Evolutionary conservation across 2,888 invertebrate species (phyloP).

Genomic region (Oligia strigilis): DNA sequence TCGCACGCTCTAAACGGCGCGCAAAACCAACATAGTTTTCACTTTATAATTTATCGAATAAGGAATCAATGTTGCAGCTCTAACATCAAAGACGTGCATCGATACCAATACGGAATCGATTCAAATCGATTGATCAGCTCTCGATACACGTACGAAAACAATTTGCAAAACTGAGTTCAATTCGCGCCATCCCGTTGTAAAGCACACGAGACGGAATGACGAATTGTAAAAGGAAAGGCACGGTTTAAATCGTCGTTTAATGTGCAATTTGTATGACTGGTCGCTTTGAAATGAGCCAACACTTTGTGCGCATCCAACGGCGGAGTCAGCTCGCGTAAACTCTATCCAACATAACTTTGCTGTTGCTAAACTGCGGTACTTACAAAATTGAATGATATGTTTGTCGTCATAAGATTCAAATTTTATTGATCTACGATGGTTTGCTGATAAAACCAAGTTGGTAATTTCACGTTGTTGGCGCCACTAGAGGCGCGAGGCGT

Average conservation of each 20-base stretch:
- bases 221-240: slow-evolving; percentile 87
- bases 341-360: slow-evolving; percentile 64
- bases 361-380: slow-evolving; percentile 14
- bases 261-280: slow-evolving; percentile 85
- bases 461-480: slow-evolving; percentile 79
- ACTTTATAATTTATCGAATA: slow-evolving; percentile 62
- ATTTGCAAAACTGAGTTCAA: slow-evolving; percentile 83
- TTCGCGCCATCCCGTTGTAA: slow-evolving; percentile 85
- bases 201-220: slow-evolving; percentile 83
- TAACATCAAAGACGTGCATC: slow-evolving; percentile 56
- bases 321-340: slow-evolving; percentile 81
- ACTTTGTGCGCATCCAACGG: slow-evolving; percentile 76
- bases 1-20: slow-evolving; percentile 41
- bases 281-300: slow-evolving; percentile 82
- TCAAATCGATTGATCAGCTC: slow-evolving; percentile 69
- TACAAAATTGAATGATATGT: slow-evolving; percentile 50
- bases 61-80: slow-evolving; percentile 51
- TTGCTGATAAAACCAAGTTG: slow-evolving; percentile 63
- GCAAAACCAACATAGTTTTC: slow-evolving; percentile 53
- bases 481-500: slow-evolving; percentile 77
- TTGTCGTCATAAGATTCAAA: slow-evolving; percentile 43
- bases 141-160: slow-evolving; percentile 79
- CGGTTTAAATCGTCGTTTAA: slow-evolving; percentile 80
- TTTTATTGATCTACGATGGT: slow-evolving; percentile 10
- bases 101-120: slow-evolving; percentile 70